Conservation (phyloP, 2,888 invertebrate species). For the Amiota mariae region DNA sequence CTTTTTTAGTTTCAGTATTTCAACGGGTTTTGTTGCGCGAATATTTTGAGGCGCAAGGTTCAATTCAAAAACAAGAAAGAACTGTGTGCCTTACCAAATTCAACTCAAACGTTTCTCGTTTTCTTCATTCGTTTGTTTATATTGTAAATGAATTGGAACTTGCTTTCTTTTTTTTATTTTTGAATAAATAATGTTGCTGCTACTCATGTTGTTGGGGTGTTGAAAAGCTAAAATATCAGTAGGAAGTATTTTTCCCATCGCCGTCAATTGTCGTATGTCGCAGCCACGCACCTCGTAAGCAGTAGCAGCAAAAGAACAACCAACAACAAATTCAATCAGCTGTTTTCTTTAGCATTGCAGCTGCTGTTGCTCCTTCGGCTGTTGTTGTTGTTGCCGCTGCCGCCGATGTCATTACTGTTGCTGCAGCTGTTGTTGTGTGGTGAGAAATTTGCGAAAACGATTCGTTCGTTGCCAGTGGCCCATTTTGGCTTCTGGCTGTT, state of each 20-base stretch:
- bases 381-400: slow-evolving; percentile 22
- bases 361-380: slow-evolving; percentile 38
- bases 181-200: too few species aligned
- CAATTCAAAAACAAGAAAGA: slow-evolving; percentile 8
- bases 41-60: slow-evolving; percentile 28
- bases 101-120: too few species aligned
- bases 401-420: slow-evolving; percentile 10
- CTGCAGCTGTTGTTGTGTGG: slow-evolving; percentile 23
- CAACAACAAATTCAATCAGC: slow-evolving; percentile 37
- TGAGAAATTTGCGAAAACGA: slow-evolving; percentile 26
- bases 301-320: too few species aligned
- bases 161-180: not conserved
- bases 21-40: slow-evolving; percentile 30
- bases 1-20: slow-evolving; percentile 27
- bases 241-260: slow-evolving; percentile 29
- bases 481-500: not conserved
- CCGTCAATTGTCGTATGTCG: slow-evolving; percentile 35
- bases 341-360: slow-evolving; percentile 32
- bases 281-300: slow-evolving; percentile 26
- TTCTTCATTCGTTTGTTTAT: too few species aligned
- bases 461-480: slow-evolving; percentile 27
- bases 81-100: slow-evolving; percentile 13
- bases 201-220: slow-evolving; percentile 34
- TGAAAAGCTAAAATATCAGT: slow-evolving; percentile 45
- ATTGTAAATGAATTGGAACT: too few species aligned